A percentile compares a stretch with the other conserved stretches of the same genome.
phyloP scores from a whole-genome alignment of 2,113 vertebrate species.

The Eonycteris spelaea region DNA sequence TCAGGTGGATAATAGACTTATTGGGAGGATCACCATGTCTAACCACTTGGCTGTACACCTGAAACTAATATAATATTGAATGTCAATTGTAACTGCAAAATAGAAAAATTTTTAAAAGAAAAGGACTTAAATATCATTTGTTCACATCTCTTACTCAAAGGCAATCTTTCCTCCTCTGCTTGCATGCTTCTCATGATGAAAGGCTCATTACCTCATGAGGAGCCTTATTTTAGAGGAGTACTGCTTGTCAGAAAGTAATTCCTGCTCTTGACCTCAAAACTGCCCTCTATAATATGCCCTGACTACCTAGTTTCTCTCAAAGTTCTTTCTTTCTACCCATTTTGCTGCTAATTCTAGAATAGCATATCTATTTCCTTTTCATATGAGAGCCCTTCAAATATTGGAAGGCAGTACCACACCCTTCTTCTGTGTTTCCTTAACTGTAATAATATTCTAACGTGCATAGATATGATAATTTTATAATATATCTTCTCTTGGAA shows the following conservation, averaged over 20 bases:
- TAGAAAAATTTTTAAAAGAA: no score
- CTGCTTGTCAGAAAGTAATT: background rate
- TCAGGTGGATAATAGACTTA: no score
- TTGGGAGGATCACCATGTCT: no score
- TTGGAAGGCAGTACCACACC: background rate
- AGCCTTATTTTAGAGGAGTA: background rate
- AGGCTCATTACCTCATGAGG: background rate
- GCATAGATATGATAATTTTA: background rate
- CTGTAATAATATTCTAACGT: background rate
- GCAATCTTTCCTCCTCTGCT: background rate
- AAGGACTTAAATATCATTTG: background rate
- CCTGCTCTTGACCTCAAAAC: background rate
- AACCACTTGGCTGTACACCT: no score
- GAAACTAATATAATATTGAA: no score
- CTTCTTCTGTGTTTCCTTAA: background rate
- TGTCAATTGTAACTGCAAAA: no score
- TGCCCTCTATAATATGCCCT: background rate
- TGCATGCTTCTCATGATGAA: background rate
- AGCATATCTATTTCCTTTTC: background rate
- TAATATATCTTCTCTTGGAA: slow-evolving; percentile 15
- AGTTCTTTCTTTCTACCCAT: rapidly evolving
- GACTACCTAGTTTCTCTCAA: background rate
- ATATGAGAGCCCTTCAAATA: background rate
- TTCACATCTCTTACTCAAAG: background rate
- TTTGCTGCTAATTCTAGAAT: background rate